Base-by-base conservation (phyloP, 2,888 invertebrate genomes). In the Heteromyza rotundicornis region DNA sequence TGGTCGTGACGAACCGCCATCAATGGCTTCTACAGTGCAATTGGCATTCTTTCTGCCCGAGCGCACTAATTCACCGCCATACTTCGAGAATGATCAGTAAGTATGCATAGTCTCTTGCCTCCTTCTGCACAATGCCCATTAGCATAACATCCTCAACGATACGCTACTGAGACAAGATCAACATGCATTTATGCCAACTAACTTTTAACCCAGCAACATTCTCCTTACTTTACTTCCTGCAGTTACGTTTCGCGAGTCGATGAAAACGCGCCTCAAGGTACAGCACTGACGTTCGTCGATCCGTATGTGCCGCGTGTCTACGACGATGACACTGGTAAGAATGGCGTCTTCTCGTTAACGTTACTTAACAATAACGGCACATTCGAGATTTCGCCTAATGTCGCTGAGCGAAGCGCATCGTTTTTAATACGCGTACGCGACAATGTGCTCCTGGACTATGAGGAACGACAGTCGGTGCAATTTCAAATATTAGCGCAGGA, bases 371-470 rank as follows among this genome's bases (percentile, higher is more conserved):
- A 93, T 79, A 94, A 94, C 79, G 93, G 91, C 35, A 94, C 94
- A 2, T 97, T 97, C 78, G 94, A 95, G 80, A 90, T 97, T 60
- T 87, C 88, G 5, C 96, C 96, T 0, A 89, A 89, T 32, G 92
- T 93, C 1, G 92, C 92, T 0, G 92, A 94, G 78, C 88, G 92
- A 63, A 88, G 88, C 65, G 88, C 90, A 1, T 89, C 89, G 70
- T 96, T 96, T 78, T 86, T 91, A 57, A 89, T 98, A 66, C 89
- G 89, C 77, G 94, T 97, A 23, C 89, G 92, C 64, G 92, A 96
- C 80, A 91, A 92, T 66, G 85, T 86, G 1, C 84, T 92, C 72
- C 86, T 97, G 68, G 96, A 97, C 83, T 97, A 90, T 76, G 97
- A 98, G 82, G 86, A 87, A 66, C 86, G 90, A 59, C 88, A 90